phyloP scores from a whole-genome alignment of 2,888 invertebrate genomes.

The Diplolepis rosae region DNA sequence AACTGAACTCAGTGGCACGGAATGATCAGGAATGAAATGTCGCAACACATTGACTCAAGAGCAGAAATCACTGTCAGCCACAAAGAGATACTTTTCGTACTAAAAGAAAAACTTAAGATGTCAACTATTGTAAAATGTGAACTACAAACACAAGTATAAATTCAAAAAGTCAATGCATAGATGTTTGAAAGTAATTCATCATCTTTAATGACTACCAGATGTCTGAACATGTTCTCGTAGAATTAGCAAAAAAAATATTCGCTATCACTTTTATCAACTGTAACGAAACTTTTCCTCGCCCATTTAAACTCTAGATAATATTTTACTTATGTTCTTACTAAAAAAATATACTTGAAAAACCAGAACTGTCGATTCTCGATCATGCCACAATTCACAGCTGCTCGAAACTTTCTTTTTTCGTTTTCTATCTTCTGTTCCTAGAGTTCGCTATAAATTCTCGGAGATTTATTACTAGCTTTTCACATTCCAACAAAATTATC shows the following conservation, averaged over 20 bases:
- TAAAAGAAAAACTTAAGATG: no score
- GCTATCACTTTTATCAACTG: no score
- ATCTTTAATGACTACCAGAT: no score
- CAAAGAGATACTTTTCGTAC: neutral
- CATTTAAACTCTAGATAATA: no score
- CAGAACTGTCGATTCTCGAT: neutral
- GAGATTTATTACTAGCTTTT: slow-evolving; percentile 18
- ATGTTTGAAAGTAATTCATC: no score
- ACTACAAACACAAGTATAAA: no score
- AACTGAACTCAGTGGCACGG: slow-evolving; percentile 17
- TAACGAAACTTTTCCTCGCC: no score
- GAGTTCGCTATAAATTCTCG: slow-evolving; percentile 3
- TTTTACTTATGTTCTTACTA: neutral
- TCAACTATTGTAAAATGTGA: no score
- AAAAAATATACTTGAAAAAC: neutral
- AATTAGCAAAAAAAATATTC: no score
- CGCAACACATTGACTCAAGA: slow-evolving; percentile 5
- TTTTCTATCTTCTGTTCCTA: slow-evolving; percentile 15
- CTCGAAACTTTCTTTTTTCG: neutral
- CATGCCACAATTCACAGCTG: slow-evolving; percentile 11
- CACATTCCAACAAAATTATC: slow-evolving; percentile 21
- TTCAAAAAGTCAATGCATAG: no score
- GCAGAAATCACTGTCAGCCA: slow-evolving; percentile 2
- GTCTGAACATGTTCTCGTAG: no score
- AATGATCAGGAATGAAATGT: slow-evolving; percentile 24